A percentile compares a stretch with the other conserved stretches of the same genome.
These are phyloP conservation scores for Pao palembangensis DNA, from an alignment of 2,113 vertebrate genomes.

Conservation along the genomic window DNA sequence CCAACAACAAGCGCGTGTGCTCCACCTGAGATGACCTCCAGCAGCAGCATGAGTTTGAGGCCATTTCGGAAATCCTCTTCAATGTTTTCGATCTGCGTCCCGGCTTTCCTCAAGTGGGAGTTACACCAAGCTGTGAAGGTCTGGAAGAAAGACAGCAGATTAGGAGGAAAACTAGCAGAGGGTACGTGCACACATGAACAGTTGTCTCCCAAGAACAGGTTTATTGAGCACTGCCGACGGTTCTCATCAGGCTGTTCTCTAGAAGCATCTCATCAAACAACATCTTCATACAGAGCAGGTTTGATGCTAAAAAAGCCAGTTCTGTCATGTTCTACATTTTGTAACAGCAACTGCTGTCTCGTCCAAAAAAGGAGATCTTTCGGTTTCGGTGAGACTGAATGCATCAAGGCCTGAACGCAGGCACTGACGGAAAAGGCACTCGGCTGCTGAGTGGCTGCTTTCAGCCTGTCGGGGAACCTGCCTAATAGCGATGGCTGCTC, in stretches of 20 bases:
- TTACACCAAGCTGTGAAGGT: slow-evolving; percentile 96
- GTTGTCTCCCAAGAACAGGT: not conserved
- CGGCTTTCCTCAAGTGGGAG: slow-evolving; percentile 89
- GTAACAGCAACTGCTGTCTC: not conserved
- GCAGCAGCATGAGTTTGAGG: slow-evolving; percentile 90
- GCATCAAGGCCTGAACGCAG: slow-evolving; percentile 1
- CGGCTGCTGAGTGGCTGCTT: slow-evolving; percentile 22
- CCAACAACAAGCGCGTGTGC: not conserved
- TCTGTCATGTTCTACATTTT: not conserved
- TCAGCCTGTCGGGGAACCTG: slow-evolving; percentile 37
- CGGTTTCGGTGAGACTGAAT: not conserved
- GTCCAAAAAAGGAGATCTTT: not conserved
- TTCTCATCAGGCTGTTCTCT: no score
- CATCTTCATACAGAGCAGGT: no score
- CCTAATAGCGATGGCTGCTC: slow-evolving; percentile 22
- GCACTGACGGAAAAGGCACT: slow-evolving; percentile 29
- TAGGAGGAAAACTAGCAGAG: no score
- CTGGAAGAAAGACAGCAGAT: slow-evolving; percentile 53
- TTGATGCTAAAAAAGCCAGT: no score
- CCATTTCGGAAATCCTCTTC: slow-evolving; percentile 92
- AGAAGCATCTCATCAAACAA: no score
- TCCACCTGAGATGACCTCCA: slow-evolving; percentile 91
- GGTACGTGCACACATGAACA: not conserved
- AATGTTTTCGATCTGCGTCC: slow-evolving; percentile 91
- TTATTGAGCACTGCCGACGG: no score